A percentile compares a stretch with the other conserved stretches of the same genome.
Evolutionary conservation across 2,113 vertebrate genomes (phyloP).

Genomic region (Zootoca vivipara): DNA sequence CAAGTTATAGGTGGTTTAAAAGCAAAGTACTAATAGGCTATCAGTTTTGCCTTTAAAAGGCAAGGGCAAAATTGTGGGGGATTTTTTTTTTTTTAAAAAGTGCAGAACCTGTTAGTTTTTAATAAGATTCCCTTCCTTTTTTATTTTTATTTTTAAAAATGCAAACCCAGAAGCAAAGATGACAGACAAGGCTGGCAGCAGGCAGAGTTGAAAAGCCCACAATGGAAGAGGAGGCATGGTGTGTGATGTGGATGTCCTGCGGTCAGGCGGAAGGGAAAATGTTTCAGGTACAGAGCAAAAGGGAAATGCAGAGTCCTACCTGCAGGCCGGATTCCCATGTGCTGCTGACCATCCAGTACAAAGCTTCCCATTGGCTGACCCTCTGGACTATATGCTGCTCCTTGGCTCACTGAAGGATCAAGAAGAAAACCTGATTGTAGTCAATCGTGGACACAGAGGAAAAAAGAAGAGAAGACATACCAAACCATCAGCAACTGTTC

Average conservation of each 20-base stretch:
- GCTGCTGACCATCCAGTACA: slow-evolving; percentile 99
- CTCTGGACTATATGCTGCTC: slow-evolving; percentile 99
- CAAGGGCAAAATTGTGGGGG: slow-evolving; percentile 42
- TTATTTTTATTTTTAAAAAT: not conserved
- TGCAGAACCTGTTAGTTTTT: slow-evolving; percentile 34
- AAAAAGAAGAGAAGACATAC: slow-evolving; percentile 95
- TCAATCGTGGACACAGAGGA: slow-evolving; percentile 99
- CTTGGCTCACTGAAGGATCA: slow-evolving; percentile 99
- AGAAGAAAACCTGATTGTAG: slow-evolving; percentile 99
- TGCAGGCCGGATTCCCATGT: slow-evolving; percentile 99
- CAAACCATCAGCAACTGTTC: slow-evolving; percentile 98
- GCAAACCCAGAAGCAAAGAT: slow-evolving; percentile 61
- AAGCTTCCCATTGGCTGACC: slow-evolving; percentile 99
- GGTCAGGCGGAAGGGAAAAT: slow-evolving; percentile 24
- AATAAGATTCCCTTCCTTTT: slow-evolving; percentile 9
- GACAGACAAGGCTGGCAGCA: slow-evolving; percentile 74
- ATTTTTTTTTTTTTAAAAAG: slow-evolving; percentile 39
- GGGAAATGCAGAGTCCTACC: slow-evolving; percentile 77
- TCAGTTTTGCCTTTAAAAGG: slow-evolving; percentile 59
- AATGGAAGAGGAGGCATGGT: slow-evolving; percentile 29
- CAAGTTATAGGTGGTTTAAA: slow-evolving; percentile 67
- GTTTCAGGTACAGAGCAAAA: slow-evolving; percentile 46
- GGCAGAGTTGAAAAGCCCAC: slow-evolving; percentile 59
- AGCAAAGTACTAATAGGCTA: slow-evolving; percentile 56
- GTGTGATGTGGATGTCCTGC: slow-evolving; percentile 50